phyloP scores from a whole-genome alignment of 2,797 vertebrate genomes.

The Alcedo atthis region DNA sequence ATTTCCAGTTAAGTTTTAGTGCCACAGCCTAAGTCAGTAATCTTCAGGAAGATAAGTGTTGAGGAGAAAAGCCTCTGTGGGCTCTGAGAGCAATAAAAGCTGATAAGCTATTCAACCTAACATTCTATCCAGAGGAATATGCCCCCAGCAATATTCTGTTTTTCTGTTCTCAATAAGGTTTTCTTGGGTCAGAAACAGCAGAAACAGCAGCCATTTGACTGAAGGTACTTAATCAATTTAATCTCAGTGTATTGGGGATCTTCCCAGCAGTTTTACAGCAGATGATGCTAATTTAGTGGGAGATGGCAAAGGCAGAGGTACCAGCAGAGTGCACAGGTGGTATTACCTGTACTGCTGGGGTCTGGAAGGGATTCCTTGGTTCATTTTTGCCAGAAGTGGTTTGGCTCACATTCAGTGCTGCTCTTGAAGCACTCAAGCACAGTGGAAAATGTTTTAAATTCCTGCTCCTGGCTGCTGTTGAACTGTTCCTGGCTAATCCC shows the following conservation, averaged over 20 bases:
- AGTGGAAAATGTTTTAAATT: background rate
- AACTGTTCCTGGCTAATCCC: slow-evolving; percentile 17
- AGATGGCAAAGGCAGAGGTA: background rate
- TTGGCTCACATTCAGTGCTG: background rate
- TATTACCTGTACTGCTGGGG: background rate
- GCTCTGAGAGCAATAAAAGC: background rate
- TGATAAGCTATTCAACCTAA: background rate
- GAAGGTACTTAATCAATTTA: background rate
- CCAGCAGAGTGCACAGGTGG: fast-evolving
- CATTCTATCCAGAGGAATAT: fast-evolving
- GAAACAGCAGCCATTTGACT: background rate
- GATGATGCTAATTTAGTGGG: background rate
- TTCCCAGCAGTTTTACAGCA: background rate
- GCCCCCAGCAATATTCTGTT: background rate
- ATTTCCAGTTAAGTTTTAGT: background rate
- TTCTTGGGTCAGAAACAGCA: background rate
- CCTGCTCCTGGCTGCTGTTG: background rate
- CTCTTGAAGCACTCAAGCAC: background rate
- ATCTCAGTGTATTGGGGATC: background rate
- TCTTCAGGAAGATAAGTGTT: background rate
- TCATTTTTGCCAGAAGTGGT: background rate
- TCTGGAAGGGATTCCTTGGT: background rate
- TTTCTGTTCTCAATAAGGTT: background rate
- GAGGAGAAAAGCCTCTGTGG: background rate
- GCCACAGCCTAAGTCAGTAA: background rate